Evolutionary conservation across 1,140 invertebrate genomes (phyloP), one percentile per base, ranked within the genome.

Genomic region (Eueides isabella): DNA sequence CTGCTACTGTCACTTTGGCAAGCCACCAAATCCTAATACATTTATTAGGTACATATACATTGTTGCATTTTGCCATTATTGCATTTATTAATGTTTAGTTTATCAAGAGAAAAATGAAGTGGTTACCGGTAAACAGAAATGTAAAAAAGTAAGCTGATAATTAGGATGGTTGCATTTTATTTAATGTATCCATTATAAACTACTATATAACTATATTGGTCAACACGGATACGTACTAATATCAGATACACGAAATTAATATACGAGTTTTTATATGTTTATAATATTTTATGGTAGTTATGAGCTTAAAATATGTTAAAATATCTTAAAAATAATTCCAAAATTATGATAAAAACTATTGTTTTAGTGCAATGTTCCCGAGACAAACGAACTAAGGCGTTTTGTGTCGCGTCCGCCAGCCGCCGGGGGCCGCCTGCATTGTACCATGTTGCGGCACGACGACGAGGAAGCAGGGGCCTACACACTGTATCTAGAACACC

Each of bases 361-460:
- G 23, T 68, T 69, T n/a, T 94, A 99, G 97, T 99, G 98, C 89
- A 98, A 98, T 89, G 97, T 99, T 65, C 99, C 99, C 26, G 97
- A 98, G 91, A 95, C 96, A 4, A 96, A 96, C 77, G 96, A 97
- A 68, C 92, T 99, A 30, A 95, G 98, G 68, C 97, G 98, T 61
- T 99, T 99, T 94, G 98, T 99, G 1, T 98, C 97, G 38, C 96
- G 97, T 29, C 98, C 98, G 3, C 98, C 98, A 9, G 94, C 96
- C 33, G 96, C 96, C 63, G 96, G 96, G 70, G 97, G 97, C 16
- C 95, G 98, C 14, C 94, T 99, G 11, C 97, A 99, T 91, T 99
- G 98, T 93, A 99, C 98, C 31, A 98, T 99, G 97, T 96, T 99
- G 67, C 95, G 98, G 3, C 97, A 99, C 86, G 97, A 98, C 75